These are phyloP conservation scores for Leptinotarsa undecemlineata DNA, from an alignment of 1,140 invertebrate genomes.

Conservation along the genomic window DNA sequence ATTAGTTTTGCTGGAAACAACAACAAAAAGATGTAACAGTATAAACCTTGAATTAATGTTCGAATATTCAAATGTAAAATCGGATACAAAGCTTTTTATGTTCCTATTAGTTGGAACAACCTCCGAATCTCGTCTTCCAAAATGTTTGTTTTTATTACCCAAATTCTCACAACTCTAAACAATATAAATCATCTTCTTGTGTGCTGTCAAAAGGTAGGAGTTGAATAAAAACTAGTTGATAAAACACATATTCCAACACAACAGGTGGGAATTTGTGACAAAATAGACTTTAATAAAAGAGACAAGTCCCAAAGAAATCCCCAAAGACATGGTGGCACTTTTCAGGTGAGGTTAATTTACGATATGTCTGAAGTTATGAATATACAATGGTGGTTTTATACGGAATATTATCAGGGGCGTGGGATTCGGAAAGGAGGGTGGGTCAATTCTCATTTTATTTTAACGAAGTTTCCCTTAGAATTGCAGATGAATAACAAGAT, in stretches of 20 bases:
- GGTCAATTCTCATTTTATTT: no score
- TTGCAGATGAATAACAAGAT: no score
- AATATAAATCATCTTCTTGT: slow-evolving; percentile 12
- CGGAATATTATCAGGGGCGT: background rate
- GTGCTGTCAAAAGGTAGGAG: slow-evolving; percentile 17
- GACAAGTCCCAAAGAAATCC: slow-evolving; percentile 11
- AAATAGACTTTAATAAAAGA: slow-evolving; percentile 24
- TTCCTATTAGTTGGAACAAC: background rate
- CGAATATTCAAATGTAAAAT: no score
- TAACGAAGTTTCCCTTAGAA: no score
- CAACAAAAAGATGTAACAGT: no score
- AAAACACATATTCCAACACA: slow-evolving; percentile 32
- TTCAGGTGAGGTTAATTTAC: slow-evolving; percentile 8
- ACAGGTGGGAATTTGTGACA: slow-evolving; percentile 37
- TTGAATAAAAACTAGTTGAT: slow-evolving; percentile 30
- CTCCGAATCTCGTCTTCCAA: background rate
- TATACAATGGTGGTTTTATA: slow-evolving; percentile 10
- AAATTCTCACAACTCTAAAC: slow-evolving; percentile 20
- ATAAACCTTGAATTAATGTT: no score
- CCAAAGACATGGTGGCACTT: slow-evolving; percentile 14
- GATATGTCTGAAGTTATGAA: slow-evolving; percentile 16
- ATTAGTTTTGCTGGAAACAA: no score
- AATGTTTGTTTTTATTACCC: slow-evolving; percentile 17
- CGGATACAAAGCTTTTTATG: no score
- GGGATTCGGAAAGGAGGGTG: background rate